These are phyloP conservation scores for Hypomesus transpacificus DNA, from an alignment of 2,113 vertebrate species.

Conservation along the genomic window DNA sequence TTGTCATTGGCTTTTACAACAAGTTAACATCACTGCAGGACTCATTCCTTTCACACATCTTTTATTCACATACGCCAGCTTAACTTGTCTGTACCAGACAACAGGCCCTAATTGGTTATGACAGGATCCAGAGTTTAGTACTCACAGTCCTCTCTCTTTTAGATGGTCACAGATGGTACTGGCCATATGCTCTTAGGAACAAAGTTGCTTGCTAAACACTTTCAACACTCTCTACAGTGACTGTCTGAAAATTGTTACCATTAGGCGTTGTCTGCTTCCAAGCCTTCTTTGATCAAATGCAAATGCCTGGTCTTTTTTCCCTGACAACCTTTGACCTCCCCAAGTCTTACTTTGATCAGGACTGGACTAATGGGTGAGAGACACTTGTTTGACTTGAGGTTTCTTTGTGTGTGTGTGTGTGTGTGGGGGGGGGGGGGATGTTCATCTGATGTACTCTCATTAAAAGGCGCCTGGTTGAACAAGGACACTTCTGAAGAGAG, in stretches of 20 bases:
- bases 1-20: too few species aligned
- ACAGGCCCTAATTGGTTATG: conserved; percentile 14
- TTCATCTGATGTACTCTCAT: background rate
- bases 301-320: background rate
- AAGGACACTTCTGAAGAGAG: background rate
- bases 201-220: conserved; percentile 10
- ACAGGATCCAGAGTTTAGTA: background rate
- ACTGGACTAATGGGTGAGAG: background rate
- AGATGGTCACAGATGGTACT: conserved; percentile 16
- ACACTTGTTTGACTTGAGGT: background rate
- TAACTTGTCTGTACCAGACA: background rate
- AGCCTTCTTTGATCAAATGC: conserved; percentile 19
- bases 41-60: background rate
- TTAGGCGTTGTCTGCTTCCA: conserved; percentile 7
- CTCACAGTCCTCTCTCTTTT: conserved; percentile 4
- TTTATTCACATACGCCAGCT: background rate
- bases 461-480: background rate
- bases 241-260: conserved; percentile 5
- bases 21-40: too few species aligned
- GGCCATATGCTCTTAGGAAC: conserved; percentile 10
- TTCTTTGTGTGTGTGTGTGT: background rate
- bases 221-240: background rate
- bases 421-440: background rate
- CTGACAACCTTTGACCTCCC: conserved; percentile 13
- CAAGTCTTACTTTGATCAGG: conserved; percentile 7